Evolutionary conservation across 2,113 vertebrate species (phyloP).

Genomic region (Charina bottae): DNA sequence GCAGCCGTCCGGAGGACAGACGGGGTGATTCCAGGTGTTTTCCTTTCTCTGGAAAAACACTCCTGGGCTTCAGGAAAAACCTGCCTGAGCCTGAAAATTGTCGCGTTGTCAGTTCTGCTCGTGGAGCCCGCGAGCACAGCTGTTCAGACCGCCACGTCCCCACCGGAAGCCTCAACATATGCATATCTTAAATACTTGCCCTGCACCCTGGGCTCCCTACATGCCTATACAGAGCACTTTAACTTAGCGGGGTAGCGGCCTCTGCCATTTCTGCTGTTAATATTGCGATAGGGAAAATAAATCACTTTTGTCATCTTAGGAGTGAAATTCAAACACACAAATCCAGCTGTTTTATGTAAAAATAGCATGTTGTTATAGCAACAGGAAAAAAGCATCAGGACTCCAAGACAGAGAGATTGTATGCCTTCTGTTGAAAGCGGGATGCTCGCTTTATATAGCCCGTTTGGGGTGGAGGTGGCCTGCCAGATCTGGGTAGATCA

Average conservation of each 20-base stretch:
- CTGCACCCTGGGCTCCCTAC: not conserved
- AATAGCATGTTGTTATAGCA: slow-evolving; percentile 81
- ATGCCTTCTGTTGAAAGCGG: slow-evolving; percentile 55
- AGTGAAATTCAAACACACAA: slow-evolving; percentile 73
- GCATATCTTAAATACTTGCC: not conserved
- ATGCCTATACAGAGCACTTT: not conserved
- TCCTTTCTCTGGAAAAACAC: too few species aligned
- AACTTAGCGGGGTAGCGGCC: slow-evolving; percentile 39
- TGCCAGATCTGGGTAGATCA: not conserved
- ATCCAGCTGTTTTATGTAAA: slow-evolving; percentile 82
- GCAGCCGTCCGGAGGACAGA: too few species aligned
- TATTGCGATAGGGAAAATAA: slow-evolving; percentile 60
- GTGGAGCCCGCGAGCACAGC: too few species aligned
- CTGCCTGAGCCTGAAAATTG: too few species aligned
- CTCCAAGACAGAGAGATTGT: slow-evolving; percentile 69
- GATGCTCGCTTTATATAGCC: not conserved
- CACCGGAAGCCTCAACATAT: too few species aligned
- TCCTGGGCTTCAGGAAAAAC: too few species aligned
- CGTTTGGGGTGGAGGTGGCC: not conserved
- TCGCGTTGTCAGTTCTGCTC: too few species aligned
- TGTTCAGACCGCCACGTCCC: too few species aligned
- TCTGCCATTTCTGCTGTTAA: slow-evolving; percentile 63
- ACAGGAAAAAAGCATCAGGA: slow-evolving; percentile 66
- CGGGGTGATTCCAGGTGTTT: too few species aligned
- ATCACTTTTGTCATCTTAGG: slow-evolving; percentile 58